These are phyloP conservation scores for Alsophila aescularia DNA, from an alignment of 2,888 invertebrate species.

Conservation along the genomic window DNA sequence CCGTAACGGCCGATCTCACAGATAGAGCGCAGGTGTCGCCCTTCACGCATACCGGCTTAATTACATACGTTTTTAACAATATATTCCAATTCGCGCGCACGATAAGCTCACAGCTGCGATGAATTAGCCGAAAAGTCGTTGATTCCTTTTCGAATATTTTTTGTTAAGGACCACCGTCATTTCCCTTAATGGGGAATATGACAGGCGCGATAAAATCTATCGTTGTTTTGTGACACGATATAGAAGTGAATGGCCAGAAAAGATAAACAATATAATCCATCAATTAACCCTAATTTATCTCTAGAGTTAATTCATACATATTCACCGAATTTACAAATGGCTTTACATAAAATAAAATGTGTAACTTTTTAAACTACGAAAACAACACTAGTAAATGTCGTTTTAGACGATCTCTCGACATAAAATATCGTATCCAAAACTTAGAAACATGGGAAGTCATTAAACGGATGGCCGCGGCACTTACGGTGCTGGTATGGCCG, in stretches of 20 bases:
- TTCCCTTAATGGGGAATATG: conserved; percentile 41
- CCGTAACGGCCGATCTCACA: conserved; percentile 75
- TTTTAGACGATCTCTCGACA: conserved; percentile 58
- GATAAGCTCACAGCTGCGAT: conserved; percentile 73
- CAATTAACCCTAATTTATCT: conserved; percentile 34
- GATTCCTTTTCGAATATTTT: conserved; percentile 58
- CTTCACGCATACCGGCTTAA: conserved; percentile 78
- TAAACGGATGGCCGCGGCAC: conserved; percentile 77
- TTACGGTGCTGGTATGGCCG: conserved; percentile 76
- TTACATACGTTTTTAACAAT: conserved; percentile 74
- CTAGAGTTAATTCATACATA: conserved; percentile 33
- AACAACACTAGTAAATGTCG: conserved; percentile 64
- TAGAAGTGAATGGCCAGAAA: conserved; percentile 28
- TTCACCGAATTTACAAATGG: conserved; percentile 34
- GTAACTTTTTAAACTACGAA: conserved; percentile 48
- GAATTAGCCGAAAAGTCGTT: conserved; percentile 63
- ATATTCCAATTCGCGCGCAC: conserved; percentile 65
- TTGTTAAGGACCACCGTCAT: conserved; percentile 50
- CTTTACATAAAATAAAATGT: conserved; percentile 38
- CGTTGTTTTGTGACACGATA: conserved; percentile 31
- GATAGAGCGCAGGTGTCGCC: conserved; percentile 80
- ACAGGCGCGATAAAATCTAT: conserved; percentile 51
- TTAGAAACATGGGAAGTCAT: conserved; percentile 82
- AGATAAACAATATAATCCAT: conserved; percentile 34
- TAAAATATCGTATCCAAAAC: conserved; percentile 71